Conservation (phyloP, 2,797 vertebrate species). For the Mormyrus proboscirostris region DNA sequence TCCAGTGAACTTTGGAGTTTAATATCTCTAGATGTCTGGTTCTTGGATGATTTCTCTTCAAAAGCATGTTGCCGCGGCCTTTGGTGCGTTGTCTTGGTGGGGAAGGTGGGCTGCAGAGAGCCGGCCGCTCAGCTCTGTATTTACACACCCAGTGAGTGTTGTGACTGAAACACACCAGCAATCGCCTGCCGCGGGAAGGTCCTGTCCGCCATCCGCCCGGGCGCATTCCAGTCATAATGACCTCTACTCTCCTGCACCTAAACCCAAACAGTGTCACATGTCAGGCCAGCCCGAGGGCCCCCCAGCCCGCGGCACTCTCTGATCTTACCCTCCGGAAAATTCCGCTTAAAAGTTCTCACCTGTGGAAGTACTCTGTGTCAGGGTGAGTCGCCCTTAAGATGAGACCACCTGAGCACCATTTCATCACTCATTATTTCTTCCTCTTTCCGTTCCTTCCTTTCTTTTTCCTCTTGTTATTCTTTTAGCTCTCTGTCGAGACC, state of each 20-base stretch:
- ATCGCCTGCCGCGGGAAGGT: constrained; percentile 24
- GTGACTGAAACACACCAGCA: constrained; percentile 36
- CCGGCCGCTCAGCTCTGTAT: background rate
- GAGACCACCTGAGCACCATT: background rate
- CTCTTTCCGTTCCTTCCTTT: background rate
- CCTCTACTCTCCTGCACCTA: constrained; percentile 36
- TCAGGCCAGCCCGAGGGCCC: constrained; percentile 8
- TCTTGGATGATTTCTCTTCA: background rate
- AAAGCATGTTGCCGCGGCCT: background rate
- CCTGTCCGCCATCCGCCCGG: constrained; percentile 28
- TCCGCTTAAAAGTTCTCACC: background rate
- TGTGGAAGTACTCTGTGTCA: constrained; percentile 1
- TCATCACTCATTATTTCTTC: background rate
- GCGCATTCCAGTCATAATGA: constrained; percentile 38
- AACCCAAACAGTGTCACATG: constrained; percentile 45
- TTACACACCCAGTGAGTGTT: constrained; percentile 30
- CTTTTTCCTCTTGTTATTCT: background rate
- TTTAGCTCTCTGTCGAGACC: background rate
- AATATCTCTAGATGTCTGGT: background rate
- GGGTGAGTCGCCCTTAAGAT: background rate
- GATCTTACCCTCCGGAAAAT: constrained; percentile 18
- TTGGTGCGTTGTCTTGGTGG: background rate
- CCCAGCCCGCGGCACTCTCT: constrained; percentile 32
- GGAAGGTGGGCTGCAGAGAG: background rate
- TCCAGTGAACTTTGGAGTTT: background rate